These are phyloP conservation scores for Entomobrya proxima DNA, from an alignment of 2,888 invertebrate species.

Conservation along the genomic window DNA sequence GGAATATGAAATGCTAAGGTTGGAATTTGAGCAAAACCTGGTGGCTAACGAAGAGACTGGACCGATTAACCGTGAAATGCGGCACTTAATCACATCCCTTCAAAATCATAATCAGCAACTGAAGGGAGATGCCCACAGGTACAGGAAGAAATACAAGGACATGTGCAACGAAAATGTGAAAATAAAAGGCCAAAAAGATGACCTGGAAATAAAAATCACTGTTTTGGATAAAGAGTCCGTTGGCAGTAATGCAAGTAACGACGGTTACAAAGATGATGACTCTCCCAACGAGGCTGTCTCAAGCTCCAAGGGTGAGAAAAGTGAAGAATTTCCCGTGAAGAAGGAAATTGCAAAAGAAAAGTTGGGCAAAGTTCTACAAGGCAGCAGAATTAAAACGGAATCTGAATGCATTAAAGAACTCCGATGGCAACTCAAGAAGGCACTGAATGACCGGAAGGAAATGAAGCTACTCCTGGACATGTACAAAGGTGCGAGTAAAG, in stretches of 20 bases:
- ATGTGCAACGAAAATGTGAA: conserved; percentile 88
- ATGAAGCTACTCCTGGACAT: conserved; percentile 95
- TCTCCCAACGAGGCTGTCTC: conserved; percentile 58
- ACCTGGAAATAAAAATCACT: conserved; percentile 71
- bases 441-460: conserved; percentile 94
- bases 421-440: conserved; percentile 87
- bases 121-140: conserved; percentile 95
- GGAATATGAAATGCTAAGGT: conserved; percentile 97
- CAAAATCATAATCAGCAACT: conserved; percentile 98
- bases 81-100: conserved; percentile 95
- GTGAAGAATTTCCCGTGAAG: conserved; percentile 74
- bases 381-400: conserved; percentile 38
- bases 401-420: conserved; percentile 89
- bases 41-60: conserved; percentile 99
- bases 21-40: conserved; percentile 98
- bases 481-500: conserved; percentile 98
- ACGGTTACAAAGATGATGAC: conserved; percentile 69
- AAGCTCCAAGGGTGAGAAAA: conserved; percentile 73
- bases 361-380: conserved; percentile 11
- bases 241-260: conserved; percentile 66
- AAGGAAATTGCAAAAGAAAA: conserved; percentile 38
- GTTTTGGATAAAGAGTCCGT: conserved; percentile 67
- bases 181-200: conserved; percentile 75
- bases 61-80: too few species aligned
- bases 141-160: conserved; percentile 94